Conservation (phyloP, 2,113 vertebrate genomes). For the Plecotus auritus region DNA sequence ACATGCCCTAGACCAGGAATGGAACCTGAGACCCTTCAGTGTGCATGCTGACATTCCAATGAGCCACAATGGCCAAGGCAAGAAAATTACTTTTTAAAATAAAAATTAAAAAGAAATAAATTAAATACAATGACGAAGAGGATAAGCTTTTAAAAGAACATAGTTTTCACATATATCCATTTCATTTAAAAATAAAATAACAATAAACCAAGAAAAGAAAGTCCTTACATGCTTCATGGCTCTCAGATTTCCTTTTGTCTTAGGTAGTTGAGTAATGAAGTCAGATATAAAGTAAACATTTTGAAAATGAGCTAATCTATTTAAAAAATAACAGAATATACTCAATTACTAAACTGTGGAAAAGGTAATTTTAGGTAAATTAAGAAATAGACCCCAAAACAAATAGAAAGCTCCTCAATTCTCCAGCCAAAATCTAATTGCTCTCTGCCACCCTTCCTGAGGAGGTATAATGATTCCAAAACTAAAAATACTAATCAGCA, state of each 20-base stretch:
- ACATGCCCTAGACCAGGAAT: no score
- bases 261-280: not conserved
- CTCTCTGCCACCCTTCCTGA: not conserved
- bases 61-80: not conserved
- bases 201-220: not conserved
- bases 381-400: not conserved
- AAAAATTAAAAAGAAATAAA: conserved; percentile 27
- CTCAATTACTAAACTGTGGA: not conserved
- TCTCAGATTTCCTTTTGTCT: not conserved
- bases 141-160: not conserved
- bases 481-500: not conserved
- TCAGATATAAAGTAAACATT: not conserved
- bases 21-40: no score
- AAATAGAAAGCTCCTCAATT: not conserved
- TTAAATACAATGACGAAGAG: not conserved
- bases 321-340: conserved; percentile 8
- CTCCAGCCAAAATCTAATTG: not conserved
- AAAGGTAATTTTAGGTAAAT: conserved; percentile 27
- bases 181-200: conserved; percentile 15
- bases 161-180: not conserved
- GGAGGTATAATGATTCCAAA: not conserved
- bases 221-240: not conserved
- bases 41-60: no score
- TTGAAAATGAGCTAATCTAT: not conserved
- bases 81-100: not conserved